phyloP scores from a whole-genome alignment of 2,113 vertebrate species.

The Psilopsiagon aymara region DNA sequence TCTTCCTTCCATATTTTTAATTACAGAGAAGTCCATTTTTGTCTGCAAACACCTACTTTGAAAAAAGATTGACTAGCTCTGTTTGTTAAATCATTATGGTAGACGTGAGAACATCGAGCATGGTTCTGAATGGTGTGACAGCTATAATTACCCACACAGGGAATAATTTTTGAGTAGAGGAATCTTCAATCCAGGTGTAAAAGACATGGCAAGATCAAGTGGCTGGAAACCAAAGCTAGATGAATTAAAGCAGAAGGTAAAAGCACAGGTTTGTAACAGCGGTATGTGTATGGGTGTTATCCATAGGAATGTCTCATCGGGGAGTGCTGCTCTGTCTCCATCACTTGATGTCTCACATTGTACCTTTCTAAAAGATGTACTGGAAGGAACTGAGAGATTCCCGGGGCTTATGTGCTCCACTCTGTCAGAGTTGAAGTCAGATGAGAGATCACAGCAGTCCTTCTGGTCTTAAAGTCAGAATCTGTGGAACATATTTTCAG shows the following conservation, averaged over 20 bases:
- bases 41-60: not conserved
- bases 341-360: not conserved
- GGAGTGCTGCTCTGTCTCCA: not conserved
- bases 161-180: not conserved
- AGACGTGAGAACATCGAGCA: not conserved
- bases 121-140: constrained; percentile 1
- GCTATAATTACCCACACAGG: not conserved
- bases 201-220: not conserved
- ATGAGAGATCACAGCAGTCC: not conserved
- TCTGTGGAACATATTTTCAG: not conserved
- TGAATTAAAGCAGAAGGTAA: not conserved
- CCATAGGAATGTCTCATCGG: not conserved
- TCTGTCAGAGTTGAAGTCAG: not conserved
- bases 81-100: not conserved
- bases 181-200: not conserved
- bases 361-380: not conserved
- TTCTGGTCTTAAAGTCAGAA: not conserved
- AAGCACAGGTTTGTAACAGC: not conserved
- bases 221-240: not conserved
- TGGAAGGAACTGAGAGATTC: not conserved
- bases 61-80: not conserved
- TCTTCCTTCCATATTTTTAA: not conserved
- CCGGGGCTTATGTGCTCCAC: not conserved
- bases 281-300: not conserved
- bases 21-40: not conserved